phyloP scores from a whole-genome alignment of 1,140 invertebrate genomes.

The Aradophagus sp. region DNA sequence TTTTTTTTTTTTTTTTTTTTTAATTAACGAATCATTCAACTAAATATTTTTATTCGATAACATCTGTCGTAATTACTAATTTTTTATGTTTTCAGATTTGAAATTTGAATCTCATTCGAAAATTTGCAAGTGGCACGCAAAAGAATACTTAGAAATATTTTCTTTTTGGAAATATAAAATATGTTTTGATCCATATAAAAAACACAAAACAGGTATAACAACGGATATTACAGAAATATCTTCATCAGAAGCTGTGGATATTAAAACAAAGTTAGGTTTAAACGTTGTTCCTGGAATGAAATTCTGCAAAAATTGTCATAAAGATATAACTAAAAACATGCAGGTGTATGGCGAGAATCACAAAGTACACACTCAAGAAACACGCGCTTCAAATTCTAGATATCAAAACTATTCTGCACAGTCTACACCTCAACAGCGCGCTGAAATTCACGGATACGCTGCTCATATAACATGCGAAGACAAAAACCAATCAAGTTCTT shows the following conservation, averaged over 20 bases:
- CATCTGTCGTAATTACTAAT: no score
- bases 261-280: constrained; percentile 14
- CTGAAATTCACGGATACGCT: no score
- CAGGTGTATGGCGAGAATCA: constrained; percentile 1
- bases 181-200: constrained; percentile 10
- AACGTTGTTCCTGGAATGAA: constrained; percentile 21
- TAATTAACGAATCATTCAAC: constrained; percentile 10
- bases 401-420: no score
- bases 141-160: no score
- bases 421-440: no score
- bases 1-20: constrained; percentile 13
- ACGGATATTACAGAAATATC: constrained; percentile 2
- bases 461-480: no score
- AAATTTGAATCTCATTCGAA: no score
- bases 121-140: constrained; percentile 3
- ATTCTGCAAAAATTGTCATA: constrained; percentile 6
- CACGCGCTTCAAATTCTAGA: background rate
- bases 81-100: no score
- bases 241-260: background rate
- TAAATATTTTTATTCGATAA: constrained; percentile 8
- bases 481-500: no score
- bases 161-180: constrained; percentile 15
- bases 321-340: constrained; percentile 1
- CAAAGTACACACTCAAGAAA: background rate
- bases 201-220: constrained; percentile 11